Conservation (phyloP, 1,140 invertebrate species). For the Argopecten irradians region DNA sequence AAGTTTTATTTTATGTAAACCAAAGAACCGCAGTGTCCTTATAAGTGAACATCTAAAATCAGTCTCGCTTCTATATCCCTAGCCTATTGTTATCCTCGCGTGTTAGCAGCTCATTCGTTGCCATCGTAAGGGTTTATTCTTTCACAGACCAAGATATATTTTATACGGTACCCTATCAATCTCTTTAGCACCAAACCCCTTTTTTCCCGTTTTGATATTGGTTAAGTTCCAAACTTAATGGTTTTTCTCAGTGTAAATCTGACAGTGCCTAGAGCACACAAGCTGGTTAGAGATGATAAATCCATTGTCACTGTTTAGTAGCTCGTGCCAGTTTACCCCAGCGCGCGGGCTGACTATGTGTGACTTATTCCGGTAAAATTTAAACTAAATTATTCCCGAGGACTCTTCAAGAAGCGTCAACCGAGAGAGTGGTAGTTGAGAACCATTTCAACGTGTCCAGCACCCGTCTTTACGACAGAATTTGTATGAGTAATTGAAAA, state of each 20-base stretch:
- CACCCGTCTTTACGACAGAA: neutral
- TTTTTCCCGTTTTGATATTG: slow-evolving; percentile 17
- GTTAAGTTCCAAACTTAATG: slow-evolving; percentile 22
- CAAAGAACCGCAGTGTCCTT: too few species aligned
- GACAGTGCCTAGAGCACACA: neutral
- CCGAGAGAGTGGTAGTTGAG: neutral
- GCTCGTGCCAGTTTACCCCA: neutral
- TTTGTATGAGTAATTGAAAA: slow-evolving; percentile 23
- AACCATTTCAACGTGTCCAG: neutral
- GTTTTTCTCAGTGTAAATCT: neutral
- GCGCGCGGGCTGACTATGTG: neutral
- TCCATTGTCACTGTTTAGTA: neutral
- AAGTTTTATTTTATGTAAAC: too few species aligned
- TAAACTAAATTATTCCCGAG: neutral
- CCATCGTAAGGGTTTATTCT: neutral
- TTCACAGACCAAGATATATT: neutral
- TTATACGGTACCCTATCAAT: slow-evolving; percentile 11
- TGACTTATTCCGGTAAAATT: slow-evolving; percentile 2
- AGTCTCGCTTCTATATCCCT: neutral
- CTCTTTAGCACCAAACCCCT: neutral
- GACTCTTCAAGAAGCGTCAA: neutral
- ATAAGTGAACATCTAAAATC: neutral
- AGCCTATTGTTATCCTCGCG: neutral
- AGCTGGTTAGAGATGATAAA: slow-evolving; percentile 6
- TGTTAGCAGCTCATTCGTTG: neutral